Evolutionary conservation across 2,888 invertebrate species (phyloP).

Genomic region (Heliothis peltigera): DNA sequence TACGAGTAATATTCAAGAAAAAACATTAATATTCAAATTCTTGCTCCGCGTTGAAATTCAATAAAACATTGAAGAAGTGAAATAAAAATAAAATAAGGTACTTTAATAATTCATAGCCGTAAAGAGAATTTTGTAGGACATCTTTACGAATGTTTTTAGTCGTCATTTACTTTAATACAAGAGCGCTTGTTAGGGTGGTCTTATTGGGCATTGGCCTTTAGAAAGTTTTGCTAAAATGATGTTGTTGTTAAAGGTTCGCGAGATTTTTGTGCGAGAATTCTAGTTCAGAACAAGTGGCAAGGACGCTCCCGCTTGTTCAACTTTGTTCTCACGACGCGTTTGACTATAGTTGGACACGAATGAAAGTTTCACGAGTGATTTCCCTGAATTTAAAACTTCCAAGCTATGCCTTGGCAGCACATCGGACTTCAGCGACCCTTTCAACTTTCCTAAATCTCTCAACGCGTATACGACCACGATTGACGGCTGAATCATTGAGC

Average conservation of each 20-base stretch:
- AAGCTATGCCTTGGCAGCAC: conserved; percentile 63
- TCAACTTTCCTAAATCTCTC: conserved; percentile 25
- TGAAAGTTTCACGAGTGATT: conserved; percentile 79
- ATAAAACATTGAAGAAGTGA: conserved; percentile 42
- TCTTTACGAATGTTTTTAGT: conserved; percentile 20
- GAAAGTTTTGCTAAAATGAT: conserved; percentile 41
- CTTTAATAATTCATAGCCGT: conserved; percentile 44
- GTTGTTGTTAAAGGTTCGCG: conserved; percentile 45
- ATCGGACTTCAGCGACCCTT: conserved; percentile 49
- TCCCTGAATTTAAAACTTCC: conserved; percentile 71
- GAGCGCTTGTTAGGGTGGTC: conserved; percentile 26
- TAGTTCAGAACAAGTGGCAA: conserved; percentile 64
- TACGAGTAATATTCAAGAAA: conserved; percentile 29
- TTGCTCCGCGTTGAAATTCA: conserved; percentile 38
- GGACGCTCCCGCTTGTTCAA: conserved; percentile 57
- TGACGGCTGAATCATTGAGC: conserved; percentile 32
- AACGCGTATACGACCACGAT: conserved; percentile 20
- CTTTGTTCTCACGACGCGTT: conserved; percentile 74
- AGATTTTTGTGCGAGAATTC: conserved; percentile 50
- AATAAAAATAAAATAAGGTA: conserved; percentile 38
- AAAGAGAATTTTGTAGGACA: conserved; percentile 22
- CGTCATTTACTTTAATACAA: conserved; percentile 20
- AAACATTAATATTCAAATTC: conserved; percentile 45
- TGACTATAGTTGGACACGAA: conserved; percentile 75
- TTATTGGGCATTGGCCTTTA: conserved; percentile 24